phyloP scores from a whole-genome alignment of 2,797 vertebrate genomes.

The Scyliorhinus canicula region DNA sequence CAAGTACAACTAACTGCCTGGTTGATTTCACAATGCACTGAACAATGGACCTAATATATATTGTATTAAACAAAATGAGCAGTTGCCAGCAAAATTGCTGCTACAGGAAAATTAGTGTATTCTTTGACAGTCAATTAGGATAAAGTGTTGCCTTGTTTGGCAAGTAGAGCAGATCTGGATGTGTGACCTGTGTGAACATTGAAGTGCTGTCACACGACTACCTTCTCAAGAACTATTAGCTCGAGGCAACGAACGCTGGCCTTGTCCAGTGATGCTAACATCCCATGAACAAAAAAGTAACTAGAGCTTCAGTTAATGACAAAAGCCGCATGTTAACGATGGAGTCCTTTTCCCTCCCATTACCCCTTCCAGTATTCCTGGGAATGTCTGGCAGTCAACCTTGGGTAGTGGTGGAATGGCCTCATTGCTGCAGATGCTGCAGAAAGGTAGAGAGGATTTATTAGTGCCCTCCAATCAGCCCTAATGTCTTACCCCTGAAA shows the following conservation, averaged over 20 bases:
- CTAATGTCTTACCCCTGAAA: background rate
- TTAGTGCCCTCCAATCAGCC: background rate
- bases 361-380: background rate
- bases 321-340: no score
- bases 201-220: background rate
- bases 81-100: background rate
- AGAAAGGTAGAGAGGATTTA: background rate
- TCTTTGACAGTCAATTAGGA: background rate
- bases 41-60: background rate
- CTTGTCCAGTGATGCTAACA: background rate
- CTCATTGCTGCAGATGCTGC: background rate
- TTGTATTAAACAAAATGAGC: background rate
- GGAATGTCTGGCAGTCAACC: background rate
- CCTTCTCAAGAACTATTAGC: background rate
- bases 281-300: background rate
- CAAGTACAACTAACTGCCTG: background rate
- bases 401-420: background rate
- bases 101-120: background rate
- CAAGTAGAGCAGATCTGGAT: background rate
- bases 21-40: background rate
- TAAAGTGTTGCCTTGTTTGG: background rate
- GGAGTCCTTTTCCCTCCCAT: no score
- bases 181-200: background rate
- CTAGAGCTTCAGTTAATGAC: background rate
- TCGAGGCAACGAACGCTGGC: background rate